phyloP scores from a whole-genome alignment of 1,140 invertebrate species.

The Melipona quadrifasciata region DNA sequence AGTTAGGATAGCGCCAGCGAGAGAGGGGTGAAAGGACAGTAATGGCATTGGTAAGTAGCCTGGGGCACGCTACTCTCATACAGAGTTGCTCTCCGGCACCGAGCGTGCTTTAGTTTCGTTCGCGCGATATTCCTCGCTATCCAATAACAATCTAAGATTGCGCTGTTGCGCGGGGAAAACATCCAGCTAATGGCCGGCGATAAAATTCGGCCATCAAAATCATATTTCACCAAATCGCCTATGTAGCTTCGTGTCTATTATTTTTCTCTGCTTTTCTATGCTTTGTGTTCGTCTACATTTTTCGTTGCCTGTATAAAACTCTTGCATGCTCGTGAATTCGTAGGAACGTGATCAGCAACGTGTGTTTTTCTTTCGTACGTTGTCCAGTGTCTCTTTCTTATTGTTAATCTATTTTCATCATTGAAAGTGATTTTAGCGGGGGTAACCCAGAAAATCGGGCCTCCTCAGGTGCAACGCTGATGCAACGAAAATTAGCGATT shows the following conservation, averaged over 20 bases:
- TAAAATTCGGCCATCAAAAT: not conserved
- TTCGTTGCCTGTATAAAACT: not conserved
- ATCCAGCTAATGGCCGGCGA: not conserved
- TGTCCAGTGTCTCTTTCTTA: too few relatives aligned
- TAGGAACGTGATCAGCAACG: too few relatives aligned
- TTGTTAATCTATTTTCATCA: too few relatives aligned
- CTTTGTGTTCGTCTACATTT: not conserved
- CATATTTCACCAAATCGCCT: not conserved
- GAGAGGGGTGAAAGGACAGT: slow-evolving; percentile 45
- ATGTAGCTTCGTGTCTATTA: not conserved
- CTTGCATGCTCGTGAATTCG: too few relatives aligned
- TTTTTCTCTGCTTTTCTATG: not conserved
- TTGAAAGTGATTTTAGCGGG: too few relatives aligned
- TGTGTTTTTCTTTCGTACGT: too few relatives aligned
- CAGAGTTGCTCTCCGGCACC: not conserved
- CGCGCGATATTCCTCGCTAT: not conserved
- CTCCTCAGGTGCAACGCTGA: too few relatives aligned
- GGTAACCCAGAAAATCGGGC: too few relatives aligned
- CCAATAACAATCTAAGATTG: slow-evolving; percentile 6
- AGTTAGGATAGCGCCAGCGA: slow-evolving; percentile 3
- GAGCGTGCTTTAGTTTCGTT: slow-evolving; percentile 11
- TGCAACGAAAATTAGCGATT: too few relatives aligned
- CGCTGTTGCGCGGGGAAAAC: too few relatives aligned
- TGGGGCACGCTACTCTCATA: slow-evolving; percentile 19
- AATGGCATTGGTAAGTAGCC: slow-evolving; percentile 60